Base-by-base conservation (phyloP, 2,888 invertebrate genomes). In the Standfussiana lucernea region DNA sequence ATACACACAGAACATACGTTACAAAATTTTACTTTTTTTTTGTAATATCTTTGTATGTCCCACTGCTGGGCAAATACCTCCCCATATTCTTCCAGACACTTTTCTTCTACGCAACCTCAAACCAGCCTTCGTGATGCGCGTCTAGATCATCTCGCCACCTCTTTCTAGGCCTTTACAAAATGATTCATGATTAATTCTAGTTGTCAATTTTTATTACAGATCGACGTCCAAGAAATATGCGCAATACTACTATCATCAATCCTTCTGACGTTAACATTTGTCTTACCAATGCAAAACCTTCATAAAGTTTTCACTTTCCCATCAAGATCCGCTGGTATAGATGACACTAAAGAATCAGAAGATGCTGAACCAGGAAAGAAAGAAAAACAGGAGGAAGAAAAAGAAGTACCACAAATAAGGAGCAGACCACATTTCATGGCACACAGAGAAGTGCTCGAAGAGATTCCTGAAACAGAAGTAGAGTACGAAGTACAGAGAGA, bases 281-380 rank as follows among this genome's bases (percentile, higher is more conserved):
- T 98, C 88, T 96, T 97, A 86, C 98, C 98, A 6, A 97, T 98
- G 95, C 98, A 98, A 87, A 94, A 94, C 7, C 75, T 96, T 13
- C 94, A 95, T 47, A 96, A 95, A 91, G 59, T 93, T 24, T 92
- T 94, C 70, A 88, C 88, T 2, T 93, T 92, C 69, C 79, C 91
- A 84, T 86, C 85, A 64, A 93, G 88, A 83, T 82, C 86, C 37
- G 71, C 82, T 35, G 78, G 65, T 61, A 45, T 82, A 53, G 78
- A 86, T 7, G 77, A 90, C 73, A 1, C 69, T 1, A 84, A 85
- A 45, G 75, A 82, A 40, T 56, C 73, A 15, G 79, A 77, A 74
- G 83, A 85, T 45, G 78, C 76, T 47, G 80, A 80, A 15, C 79
- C 86, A 53, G 86, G 88, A 18, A 78, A 80, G 24, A 64, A 91